Evolutionary conservation across 2,888 invertebrate species (phyloP).

Genomic region (Agriopis leucophaearia): DNA sequence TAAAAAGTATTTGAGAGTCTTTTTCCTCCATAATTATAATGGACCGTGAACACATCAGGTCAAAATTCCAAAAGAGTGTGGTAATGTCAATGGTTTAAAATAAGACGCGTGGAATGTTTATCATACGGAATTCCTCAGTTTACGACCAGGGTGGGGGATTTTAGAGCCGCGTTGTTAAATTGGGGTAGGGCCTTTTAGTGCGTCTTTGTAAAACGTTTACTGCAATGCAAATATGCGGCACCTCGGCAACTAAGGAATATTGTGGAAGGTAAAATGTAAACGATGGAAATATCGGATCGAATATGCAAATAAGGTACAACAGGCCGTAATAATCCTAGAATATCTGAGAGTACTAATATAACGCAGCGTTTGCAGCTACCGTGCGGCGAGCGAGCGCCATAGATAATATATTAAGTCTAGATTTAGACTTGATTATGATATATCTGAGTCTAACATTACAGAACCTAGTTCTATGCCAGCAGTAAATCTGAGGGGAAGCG

Average conservation of each 20-base stretch:
- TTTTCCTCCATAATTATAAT: constrained; percentile 61
- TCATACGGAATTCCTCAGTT: constrained; percentile 66
- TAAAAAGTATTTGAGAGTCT: constrained; percentile 54
- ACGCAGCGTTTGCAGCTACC: constrained; percentile 51
- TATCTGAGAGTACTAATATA: constrained; percentile 44
- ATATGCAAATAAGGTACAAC: constrained; percentile 36
- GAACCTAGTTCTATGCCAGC: constrained; percentile 34
- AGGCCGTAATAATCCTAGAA: constrained; percentile 42
- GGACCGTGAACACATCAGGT: constrained; percentile 63
- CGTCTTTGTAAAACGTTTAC: constrained; percentile 34
- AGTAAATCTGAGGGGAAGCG: constrained; percentile 47
- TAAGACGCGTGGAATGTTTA: constrained; percentile 70
- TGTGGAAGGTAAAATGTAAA: constrained; percentile 32
- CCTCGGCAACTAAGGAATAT: constrained; percentile 16
- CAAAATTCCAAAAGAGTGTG: constrained; percentile 58
- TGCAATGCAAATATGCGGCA: constrained; percentile 26
- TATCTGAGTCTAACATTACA: constrained; percentile 51
- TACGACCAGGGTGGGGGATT: constrained; percentile 59
- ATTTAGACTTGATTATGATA: constrained; percentile 59
- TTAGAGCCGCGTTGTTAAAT: constrained; percentile 45
- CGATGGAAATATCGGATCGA: constrained; percentile 28
- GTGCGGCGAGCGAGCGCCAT: constrained; percentile 49
- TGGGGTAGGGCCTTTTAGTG: constrained; percentile 44
- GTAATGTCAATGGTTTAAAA: constrained; percentile 67
- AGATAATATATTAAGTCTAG: constrained; percentile 56